Evolutionary conservation across 2,888 invertebrate genomes (phyloP), one percentile per base, ranked within the genome.

Genomic region (Urechis unicinctus): DNA sequence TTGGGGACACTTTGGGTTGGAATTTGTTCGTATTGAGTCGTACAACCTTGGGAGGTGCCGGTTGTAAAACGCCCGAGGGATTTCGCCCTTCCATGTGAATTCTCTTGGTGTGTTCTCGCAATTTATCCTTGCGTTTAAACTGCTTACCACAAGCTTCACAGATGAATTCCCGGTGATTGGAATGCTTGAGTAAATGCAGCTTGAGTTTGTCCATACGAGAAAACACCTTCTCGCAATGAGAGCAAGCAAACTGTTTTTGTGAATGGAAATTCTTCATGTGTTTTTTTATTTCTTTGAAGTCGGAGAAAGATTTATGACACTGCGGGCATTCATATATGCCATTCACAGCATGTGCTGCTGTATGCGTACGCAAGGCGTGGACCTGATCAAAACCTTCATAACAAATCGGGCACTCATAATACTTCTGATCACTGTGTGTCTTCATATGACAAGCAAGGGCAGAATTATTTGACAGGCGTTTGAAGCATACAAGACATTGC

Each of bases 101-200:
- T 55, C 85, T 79, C 61, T 85, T 85, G 69, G 85, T 84, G 70
- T 88, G 88, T 65, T 87, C 87, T 63, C 84, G 84, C 50, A 88
- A 75, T 48, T 77, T 77, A 61, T 77, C 76, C 55, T 87, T 88
- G 26, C 88, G 81, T 69, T 88, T 88, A 72, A 88, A 89, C 71
- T 86, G 86, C 64, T 86, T 85, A 0, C 86, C 87, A 74, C 89
- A 89, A 68, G 85, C 83, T 3, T 86, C 84, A 69, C 89, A 89
- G 60, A 86, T 81, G 77, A 88, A 88, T 69, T 87, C 86, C 50
- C 84, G 80, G 65, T 82, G 82, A 65, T 84, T 83, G 0, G 84
- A 84, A 73, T 86, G 86, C 74, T 83, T 82, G 52, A 88, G 75
- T 78, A 85, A 81, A 75, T 89, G 88, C 75, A 86, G 83, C 58